These are phyloP conservation scores for Stomatorhinus walkeri DNA, from an alignment of 2,797 vertebrate species.

Conservation along the genomic window DNA sequence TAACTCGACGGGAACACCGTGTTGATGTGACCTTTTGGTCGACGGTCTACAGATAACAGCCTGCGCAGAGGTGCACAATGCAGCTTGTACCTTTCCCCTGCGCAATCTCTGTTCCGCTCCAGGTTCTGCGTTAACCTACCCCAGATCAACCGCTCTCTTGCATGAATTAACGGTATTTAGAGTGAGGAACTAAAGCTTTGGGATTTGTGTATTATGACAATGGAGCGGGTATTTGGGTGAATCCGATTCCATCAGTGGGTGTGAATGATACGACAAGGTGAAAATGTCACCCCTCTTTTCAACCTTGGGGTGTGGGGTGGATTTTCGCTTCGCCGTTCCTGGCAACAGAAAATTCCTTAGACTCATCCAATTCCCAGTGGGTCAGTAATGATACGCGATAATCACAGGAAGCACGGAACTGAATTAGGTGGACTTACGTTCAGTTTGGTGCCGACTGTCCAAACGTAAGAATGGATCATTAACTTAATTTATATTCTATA, in stretches of 20 bases:
- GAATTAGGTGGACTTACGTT: not conserved
- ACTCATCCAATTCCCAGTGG: not conserved
- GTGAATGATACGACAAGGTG: not conserved
- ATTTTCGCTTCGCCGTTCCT: not conserved
- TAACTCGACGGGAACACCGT: not conserved
- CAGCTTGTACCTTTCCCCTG: not conserved
- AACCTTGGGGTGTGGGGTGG: not conserved
- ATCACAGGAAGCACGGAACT: not conserved
- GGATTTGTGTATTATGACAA: not conserved
- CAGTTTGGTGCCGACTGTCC: not conserved
- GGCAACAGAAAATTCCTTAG: not conserved
- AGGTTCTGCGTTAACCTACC: not conserved
- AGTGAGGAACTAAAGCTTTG: not conserved
- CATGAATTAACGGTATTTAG: not conserved
- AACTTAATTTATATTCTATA: not conserved
- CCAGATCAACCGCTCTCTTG: not conserved
- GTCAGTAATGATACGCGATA: not conserved
- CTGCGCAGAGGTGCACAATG: not conserved
- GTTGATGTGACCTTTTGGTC: not conserved
- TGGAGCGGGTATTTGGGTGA: not conserved
- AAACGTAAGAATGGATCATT: not conserved
- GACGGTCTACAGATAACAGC: not conserved
- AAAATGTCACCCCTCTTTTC: not conserved
- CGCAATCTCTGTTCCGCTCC: not conserved
- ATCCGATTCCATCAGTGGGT: not conserved